Conservation (phyloP, 1,140 invertebrate species). For the Listronotus oregonensis region DNA sequence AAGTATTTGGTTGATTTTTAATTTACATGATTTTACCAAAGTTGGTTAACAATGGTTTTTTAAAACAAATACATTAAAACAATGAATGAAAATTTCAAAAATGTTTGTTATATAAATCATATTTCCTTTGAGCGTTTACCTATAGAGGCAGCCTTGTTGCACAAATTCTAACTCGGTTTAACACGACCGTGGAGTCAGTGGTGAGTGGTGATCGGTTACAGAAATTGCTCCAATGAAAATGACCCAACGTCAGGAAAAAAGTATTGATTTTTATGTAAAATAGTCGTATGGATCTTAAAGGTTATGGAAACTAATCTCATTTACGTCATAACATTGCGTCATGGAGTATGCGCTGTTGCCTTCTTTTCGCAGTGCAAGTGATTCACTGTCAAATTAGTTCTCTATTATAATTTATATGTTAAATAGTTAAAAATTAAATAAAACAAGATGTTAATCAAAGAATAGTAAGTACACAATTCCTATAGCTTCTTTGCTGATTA, state of each 20-base stretch:
- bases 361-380: conserved; percentile 37
- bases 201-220: too few species aligned
- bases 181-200: too few species aligned
- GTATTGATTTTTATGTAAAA: conserved; percentile 18
- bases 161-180: too few species aligned
- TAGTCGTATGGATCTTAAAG: conserved; percentile 6
- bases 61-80: too few species aligned
- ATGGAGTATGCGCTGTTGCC: conserved; percentile 50
- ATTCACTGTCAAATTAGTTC: conserved; percentile 41
- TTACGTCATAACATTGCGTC: conserved; percentile 52
- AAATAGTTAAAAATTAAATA: conserved; percentile 43
- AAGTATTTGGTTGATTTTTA: too few species aligned
- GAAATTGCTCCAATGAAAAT: too few species aligned
- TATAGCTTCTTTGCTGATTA: not conserved
- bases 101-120: too few species aligned
- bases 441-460: conserved; percentile 54
- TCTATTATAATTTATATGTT: conserved; percentile 46
- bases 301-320: conserved; percentile 12
- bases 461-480: conserved; percentile 51
- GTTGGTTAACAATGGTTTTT: too few species aligned
- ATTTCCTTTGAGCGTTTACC: too few species aligned
- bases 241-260: not conserved
- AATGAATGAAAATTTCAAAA: too few species aligned
- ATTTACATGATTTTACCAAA: too few species aligned
- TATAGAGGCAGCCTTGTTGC: too few species aligned